Conservation (phyloP, 2,113 vertebrate genomes). For the Phocoena sinus region DNA sequence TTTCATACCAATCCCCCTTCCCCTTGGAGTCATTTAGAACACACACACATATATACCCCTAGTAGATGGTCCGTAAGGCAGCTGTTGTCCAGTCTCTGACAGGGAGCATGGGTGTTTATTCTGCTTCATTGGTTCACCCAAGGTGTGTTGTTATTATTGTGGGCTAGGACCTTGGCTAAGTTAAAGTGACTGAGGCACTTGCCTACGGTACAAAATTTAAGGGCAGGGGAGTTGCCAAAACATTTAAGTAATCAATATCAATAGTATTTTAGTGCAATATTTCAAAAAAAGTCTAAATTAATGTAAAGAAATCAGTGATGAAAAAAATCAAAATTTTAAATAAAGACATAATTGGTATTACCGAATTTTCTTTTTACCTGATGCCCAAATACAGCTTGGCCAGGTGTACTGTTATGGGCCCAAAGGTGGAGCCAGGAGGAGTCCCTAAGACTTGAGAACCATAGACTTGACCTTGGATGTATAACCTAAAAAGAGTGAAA, state of each 20-base stretch:
- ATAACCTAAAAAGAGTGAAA: neutral
- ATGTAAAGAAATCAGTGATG: neutral
- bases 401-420: neutral
- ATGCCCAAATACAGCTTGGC: accelerated
- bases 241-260: neutral
- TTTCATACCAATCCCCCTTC: neutral
- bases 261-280: neutral
- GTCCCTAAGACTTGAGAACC: neutral
- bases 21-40: neutral
- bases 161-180: neutral
- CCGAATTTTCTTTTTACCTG: neutral
- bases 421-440: neutral
- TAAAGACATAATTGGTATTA: neutral
- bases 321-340: neutral
- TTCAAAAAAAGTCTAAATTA: neutral
- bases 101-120: neutral
- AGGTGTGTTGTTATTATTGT: neutral
- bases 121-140: neutral
- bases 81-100: neutral
- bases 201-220: neutral
- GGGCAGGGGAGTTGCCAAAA: neutral
- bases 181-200: neutral
- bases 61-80: neutral
- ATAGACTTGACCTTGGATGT: neutral
- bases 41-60: too few relatives aligned